Percentiles rank a stretch among this genome's conserved stretches.
Conservation (phyloP, 2,113 vertebrate genomes). For the Cebus imitator region DNA sequence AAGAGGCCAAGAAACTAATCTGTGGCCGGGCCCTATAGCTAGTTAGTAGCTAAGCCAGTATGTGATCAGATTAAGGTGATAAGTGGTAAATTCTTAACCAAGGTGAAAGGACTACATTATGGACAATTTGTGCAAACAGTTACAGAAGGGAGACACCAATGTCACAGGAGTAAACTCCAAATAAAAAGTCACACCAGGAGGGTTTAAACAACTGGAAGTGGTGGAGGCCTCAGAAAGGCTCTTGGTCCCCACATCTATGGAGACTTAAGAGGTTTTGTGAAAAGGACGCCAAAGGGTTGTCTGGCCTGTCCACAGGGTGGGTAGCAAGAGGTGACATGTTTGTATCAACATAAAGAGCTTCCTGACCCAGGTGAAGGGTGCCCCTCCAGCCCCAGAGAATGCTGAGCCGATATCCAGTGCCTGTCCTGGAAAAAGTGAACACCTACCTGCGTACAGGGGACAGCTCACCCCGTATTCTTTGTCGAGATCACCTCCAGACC, state of each 20-base stretch:
- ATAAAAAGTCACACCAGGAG: background rate
- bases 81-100: constrained; percentile 20
- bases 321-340: background rate
- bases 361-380: background rate
- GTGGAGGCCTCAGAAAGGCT: background rate
- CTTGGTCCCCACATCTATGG: background rate
- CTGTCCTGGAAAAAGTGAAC: background rate
- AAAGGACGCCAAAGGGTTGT: background rate
- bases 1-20: background rate
- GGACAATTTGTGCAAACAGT: background rate
- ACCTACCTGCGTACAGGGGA: background rate
- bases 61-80: constrained; percentile 7
- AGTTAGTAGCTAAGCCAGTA: background rate
- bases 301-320: background rate
- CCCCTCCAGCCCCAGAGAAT: constrained; percentile 1
- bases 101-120: background rate
- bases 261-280: background rate
- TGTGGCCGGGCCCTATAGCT: background rate
- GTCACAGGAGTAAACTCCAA: background rate
- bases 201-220: background rate
- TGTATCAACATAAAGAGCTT: background rate
- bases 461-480: background rate
- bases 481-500: background rate
- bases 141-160: background rate
- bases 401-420: background rate